Conservation (phyloP, 1,140 invertebrate species). For the Hypsibius dujardini region DNA sequence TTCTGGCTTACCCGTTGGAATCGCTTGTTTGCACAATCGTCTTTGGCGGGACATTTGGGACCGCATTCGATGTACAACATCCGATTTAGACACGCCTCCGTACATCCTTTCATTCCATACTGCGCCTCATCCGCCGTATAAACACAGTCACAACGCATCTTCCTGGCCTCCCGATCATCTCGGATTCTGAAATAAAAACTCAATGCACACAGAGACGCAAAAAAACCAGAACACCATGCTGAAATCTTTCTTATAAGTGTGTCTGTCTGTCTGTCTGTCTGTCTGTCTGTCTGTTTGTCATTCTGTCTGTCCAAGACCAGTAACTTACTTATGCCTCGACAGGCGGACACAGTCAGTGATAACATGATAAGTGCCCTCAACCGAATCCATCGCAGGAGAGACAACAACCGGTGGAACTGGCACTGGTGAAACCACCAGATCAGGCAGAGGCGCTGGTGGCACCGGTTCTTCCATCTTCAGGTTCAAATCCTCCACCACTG, state of each 20-base stretch:
- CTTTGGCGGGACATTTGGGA: slow-evolving; percentile 60
- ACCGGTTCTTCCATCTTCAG: no score
- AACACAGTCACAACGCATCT: slow-evolving; percentile 88
- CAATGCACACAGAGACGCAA: neutral
- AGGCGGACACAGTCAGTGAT: slow-evolving; percentile 12
- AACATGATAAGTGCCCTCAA: neutral
- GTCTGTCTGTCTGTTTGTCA: no score
- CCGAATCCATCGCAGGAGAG: no score
- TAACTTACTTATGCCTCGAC: neutral
- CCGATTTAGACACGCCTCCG: slow-evolving; percentile 86
- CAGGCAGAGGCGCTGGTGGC: no score
- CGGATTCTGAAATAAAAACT: neutral
- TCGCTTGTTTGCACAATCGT: slow-evolving; percentile 76
- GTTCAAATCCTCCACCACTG: no score
- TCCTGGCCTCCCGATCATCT: slow-evolving; percentile 47
- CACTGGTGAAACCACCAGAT: no score
- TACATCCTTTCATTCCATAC: slow-evolving; percentile 65
- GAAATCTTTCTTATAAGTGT: neutral
- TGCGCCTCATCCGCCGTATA: slow-evolving; percentile 67
- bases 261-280: no score
- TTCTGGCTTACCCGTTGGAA: slow-evolving; percentile 51
- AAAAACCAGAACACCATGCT: neutral
- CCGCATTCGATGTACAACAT: slow-evolving; percentile 96
- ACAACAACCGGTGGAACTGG: no score
- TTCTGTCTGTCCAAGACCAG: neutral